Base-by-base conservation (phyloP, 2,888 invertebrate genomes). In the Heliconius charithonia region DNA sequence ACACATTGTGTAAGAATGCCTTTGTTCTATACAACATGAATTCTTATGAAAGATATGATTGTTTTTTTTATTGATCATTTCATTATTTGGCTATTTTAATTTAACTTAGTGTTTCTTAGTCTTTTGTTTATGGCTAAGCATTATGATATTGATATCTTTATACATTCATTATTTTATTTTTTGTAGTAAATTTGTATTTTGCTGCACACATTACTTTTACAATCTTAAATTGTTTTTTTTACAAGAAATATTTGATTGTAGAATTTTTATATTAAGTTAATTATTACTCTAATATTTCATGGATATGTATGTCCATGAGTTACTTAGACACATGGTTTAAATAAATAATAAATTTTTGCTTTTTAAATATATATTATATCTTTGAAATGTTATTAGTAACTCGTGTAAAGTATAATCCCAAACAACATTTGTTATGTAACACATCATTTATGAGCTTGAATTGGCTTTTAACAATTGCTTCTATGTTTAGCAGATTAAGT, bases 401-500 rank as follows among this genome's bases (percentile, higher is more conserved):
- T 80, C 69, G 73, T 76, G 72, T 73, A 78, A 80, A 67, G 32
- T 27, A 29, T 59, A 37, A 16, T 16, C 0, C n/a, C 2, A n/a
- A 29, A 32, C 16, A 59, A n/a, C n/a, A 32, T 59, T 37, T 59
- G 70, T 75, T 75, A 76, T 62, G 45, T 79, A 65, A 73, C 67
- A 65, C 63, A n/a, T 65, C 56, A 76, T 70, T n/a, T 56, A 63
- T 29, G 74, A 63, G 75, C 75, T 80, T 77, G 37, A 63, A 75
- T 72, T 51, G 63, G 89, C 90, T 91, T 89, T 86, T 88, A 87
- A 88, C 84, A 85, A 80, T 81, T 81, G 88, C 88, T 89, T 82
- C 89, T 85, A 88, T 85, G 87, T 91, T 83, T 88, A 88, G 91
- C 88, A 84, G 90, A 87, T 89, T 92, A 87, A 90, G 89, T 87